A percentile compares a stretch with the other conserved stretches of the same genome.
phyloP scores from a whole-genome alignment of 2,113 vertebrate species.

The Calidris pygmaea region DNA sequence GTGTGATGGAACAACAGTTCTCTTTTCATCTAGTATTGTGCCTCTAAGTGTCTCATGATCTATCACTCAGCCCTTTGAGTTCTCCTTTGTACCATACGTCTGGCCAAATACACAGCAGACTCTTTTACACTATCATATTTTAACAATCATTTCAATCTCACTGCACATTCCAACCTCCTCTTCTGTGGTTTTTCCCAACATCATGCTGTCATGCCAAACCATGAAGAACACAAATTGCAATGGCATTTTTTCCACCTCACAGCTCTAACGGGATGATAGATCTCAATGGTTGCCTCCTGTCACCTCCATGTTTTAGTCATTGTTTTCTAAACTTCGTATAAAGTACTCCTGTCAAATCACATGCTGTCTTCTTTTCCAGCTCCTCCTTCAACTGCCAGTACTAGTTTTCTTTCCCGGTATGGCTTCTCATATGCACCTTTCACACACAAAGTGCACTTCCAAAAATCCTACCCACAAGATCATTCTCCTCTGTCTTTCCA shows the following conservation, averaged over 20 bases:
- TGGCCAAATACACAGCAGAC: background rate
- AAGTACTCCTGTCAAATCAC: background rate
- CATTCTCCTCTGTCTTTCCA: background rate
- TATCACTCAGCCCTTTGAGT: accelerated
- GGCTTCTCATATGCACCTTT: background rate
- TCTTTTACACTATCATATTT: background rate
- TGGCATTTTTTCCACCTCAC: background rate
- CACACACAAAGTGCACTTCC: background rate
- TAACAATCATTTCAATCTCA: background rate
- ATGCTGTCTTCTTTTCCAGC: background rate
- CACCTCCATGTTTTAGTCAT: background rate
- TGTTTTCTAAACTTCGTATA: background rate
- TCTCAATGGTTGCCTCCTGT: background rate
- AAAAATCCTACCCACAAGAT: background rate
- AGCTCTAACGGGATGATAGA: background rate
- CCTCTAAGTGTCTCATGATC: background rate
- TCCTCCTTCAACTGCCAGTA: background rate
- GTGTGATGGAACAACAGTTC: background rate
- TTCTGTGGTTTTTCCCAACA: background rate
- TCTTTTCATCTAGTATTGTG: background rate
- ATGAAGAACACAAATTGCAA: background rate
- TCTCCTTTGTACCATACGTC: background rate
- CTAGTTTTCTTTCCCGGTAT: background rate
- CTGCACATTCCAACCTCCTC: background rate
- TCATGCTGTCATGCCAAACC: background rate